Base-by-base conservation (phyloP, 1,140 invertebrate species). In the Ostrea edulis region DNA sequence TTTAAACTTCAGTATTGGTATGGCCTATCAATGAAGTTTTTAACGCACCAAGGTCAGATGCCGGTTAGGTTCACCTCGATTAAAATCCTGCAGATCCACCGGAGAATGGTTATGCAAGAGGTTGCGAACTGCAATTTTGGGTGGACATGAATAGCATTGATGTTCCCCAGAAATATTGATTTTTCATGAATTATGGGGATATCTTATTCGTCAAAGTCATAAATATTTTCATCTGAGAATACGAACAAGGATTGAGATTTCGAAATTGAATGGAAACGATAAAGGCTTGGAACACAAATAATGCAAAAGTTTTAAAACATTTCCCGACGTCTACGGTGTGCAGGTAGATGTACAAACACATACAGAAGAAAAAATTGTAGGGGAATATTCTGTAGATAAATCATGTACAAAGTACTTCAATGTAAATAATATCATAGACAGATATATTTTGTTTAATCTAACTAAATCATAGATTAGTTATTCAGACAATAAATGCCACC, bases 21-120 rank as follows among this genome's bases (percentile, higher is more conserved):
- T 77, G 29, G 25, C 22, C 68, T 62, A 35, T 77, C 22, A 77
- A 77, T 77, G 68, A 12, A 77, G 11, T 77, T 77, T 77, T 77
- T 35, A 77, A 77, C 9, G 65, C 22, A 35, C 68, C 68, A 77
- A 77, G 68, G 68, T 25, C 68, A 77, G 25, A 25, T 29, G 11
- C 29, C 9, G 68, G 68, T 11, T 77, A 29, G 22, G 68, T 77
- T 77, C 25, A 77, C 25, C 68, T 77, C 35, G 68, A 77, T 77
- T 35, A 77, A 68, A 68, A 68, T 22, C 65, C 65, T 77, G 2
- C 22, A 17, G 68, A 77, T 77, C 68, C 68, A 25, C 14, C 25
- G 35, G 8, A n/a, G 29, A 14, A 77, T 35, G 8, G 29, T 77
- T 29, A 77, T 77, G 68, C 29, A 77, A 71, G 7, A 77, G 68